A percentile compares a stretch with the other conserved stretches of the same genome.
These are phyloP conservation scores for Drosophila limbata DNA, from an alignment of 2,888 invertebrate species.

Conservation along the genomic window DNA sequence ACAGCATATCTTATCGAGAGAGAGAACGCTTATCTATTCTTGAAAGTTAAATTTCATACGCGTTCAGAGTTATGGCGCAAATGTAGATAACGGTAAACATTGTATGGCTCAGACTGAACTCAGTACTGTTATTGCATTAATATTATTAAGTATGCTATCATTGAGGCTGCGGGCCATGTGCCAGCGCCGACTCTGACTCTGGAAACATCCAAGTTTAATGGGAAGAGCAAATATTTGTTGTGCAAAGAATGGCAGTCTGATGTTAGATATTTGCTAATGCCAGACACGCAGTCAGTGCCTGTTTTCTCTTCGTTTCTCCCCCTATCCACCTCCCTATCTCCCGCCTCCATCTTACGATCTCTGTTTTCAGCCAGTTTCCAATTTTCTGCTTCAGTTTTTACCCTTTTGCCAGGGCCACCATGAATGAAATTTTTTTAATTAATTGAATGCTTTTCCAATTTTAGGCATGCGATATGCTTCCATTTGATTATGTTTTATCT, in stretches of 20 bases:
- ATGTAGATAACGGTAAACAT: conserved; percentile 60
- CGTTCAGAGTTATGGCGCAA: conserved; percentile 66
- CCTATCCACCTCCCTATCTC: not conserved
- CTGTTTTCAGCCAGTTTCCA: conserved; percentile 19
- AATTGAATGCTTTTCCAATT: conserved; percentile 60
- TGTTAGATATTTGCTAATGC: conserved; percentile 64
- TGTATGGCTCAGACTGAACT: not conserved
- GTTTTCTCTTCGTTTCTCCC: not conserved
- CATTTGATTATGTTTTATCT: conserved; percentile 2
- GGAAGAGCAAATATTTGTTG: conserved; percentile 55
- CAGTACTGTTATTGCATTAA: not conserved
- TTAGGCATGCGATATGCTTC: conserved; percentile 56
- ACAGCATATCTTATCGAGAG: conserved; percentile 57
- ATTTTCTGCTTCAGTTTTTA: conserved; percentile 13
- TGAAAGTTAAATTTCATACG: conserved; percentile 64
- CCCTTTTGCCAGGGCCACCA: conserved; percentile 34
- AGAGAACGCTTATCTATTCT: conserved; percentile 57
- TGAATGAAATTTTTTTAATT: conserved; percentile 59
- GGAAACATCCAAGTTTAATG: conserved; percentile 10
- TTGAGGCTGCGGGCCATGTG: conserved; percentile 31
- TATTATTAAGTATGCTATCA: not conserved
- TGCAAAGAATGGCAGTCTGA: conserved; percentile 64
- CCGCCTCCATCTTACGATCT: not conserved
- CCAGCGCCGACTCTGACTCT: not conserved
- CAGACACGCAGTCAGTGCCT: conserved; percentile 47